These are phyloP conservation scores for Esox lucius DNA, from an alignment of 2,797 vertebrate genomes.

Conservation along the genomic window DNA sequence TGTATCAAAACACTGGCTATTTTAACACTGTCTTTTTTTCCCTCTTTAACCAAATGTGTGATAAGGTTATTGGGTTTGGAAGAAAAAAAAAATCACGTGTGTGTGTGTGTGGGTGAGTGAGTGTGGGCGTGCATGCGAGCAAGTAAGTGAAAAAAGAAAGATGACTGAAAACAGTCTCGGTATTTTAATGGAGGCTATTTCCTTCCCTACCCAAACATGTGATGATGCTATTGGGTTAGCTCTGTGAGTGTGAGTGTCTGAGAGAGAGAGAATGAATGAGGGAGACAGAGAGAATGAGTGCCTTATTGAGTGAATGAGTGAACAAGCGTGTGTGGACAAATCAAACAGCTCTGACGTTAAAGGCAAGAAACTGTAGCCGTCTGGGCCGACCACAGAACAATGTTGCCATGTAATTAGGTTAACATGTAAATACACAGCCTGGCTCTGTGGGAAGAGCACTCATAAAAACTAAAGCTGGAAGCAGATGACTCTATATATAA, in stretches of 20 bases:
- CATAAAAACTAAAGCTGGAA: slow-evolving; percentile 69
- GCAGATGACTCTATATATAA: slow-evolving; percentile 76
- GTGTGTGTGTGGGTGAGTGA: slow-evolving; percentile 27
- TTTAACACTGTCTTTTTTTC: slow-evolving; percentile 50
- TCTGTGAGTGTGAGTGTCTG: slow-evolving; percentile 30
- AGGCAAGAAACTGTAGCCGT: slow-evolving; percentile 74
- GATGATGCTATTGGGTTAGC: slow-evolving; percentile 27
- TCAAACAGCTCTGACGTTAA: slow-evolving; percentile 75
- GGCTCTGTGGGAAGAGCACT: slow-evolving; percentile 69
- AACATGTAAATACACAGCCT: slow-evolving; percentile 73
- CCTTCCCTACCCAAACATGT: slow-evolving; percentile 1
- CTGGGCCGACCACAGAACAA: slow-evolving; percentile 71
- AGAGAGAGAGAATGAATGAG: neutral
- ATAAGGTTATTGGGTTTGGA: slow-evolving; percentile 28
- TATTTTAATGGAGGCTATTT: slow-evolving; percentile 10
- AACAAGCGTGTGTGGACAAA: slow-evolving; percentile 44
- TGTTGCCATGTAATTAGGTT: slow-evolving; percentile 76
- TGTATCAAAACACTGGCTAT: slow-evolving; percentile 42
- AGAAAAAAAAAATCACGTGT: slow-evolving; percentile 15
- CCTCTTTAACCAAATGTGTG: slow-evolving; percentile 1
- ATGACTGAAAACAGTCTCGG: neutral
- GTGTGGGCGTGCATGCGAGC: neutral
- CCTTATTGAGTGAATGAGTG: neutral
- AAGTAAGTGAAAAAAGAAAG: neutral
- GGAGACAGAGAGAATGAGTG: neutral